Percentiles rank a stretch among this genome's conserved stretches.
phyloP scores from a whole-genome alignment of 2,888 invertebrate species.

The Malthinus flaveolus region DNA sequence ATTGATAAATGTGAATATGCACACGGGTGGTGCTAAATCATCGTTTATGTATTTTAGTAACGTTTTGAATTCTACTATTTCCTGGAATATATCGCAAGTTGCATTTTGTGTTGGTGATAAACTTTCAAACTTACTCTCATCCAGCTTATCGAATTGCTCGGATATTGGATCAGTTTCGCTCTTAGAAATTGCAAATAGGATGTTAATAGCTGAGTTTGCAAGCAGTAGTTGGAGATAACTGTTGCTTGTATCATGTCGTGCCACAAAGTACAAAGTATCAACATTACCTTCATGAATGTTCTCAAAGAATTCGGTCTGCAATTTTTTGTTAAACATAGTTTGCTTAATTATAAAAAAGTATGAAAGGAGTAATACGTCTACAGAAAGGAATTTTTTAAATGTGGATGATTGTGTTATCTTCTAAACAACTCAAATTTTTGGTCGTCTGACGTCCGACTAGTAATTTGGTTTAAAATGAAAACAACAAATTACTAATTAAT shows the following conservation, averaged over 20 bases:
- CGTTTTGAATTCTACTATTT: conserved; percentile 79
- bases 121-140: conserved; percentile 65
- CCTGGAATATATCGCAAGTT: conserved; percentile 56
- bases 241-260: conserved; percentile 85
- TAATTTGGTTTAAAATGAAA: too few species aligned
- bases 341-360: too few species aligned
- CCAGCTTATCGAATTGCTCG: conserved; percentile 74
- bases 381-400: too few species aligned
- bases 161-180: conserved; percentile 72
- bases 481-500: too few species aligned
- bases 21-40: conserved; percentile 74
- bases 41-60: conserved; percentile 76
- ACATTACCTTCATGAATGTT: conserved; percentile 60
- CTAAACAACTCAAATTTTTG: too few species aligned
- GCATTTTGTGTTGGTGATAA: conserved; percentile 16
- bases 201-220: conserved; percentile 77
- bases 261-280: conserved; percentile 71
- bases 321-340: not conserved
- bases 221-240: conserved; percentile 78
- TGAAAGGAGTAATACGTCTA: too few species aligned
- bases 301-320: conserved; percentile 59
- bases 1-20: conserved; percentile 76
- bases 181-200: conserved; percentile 74
- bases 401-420: too few species aligned
- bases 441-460: too few species aligned